Base-by-base conservation (phyloP, 1,140 invertebrate species). In the Diachasma alloeum region DNA sequence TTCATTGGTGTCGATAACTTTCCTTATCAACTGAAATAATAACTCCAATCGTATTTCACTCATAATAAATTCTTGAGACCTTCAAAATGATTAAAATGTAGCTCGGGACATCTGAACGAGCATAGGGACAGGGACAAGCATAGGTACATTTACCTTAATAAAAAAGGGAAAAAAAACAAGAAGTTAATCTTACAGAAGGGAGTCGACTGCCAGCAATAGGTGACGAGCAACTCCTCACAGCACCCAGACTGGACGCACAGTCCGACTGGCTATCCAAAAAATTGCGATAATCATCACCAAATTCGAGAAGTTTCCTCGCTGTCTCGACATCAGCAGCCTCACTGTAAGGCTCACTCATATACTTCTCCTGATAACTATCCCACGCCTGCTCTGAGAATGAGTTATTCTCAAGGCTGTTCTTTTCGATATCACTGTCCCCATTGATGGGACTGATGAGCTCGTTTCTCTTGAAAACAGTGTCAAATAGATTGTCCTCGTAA, bases 291-390 rank as follows among this genome's bases (percentile, higher is more conserved):
- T 97, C 96, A 87, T 97, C 96, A 37, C 96, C 96, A 87, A 97
- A 97, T 83, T 97, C 95, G 71, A 97, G 87, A 13, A 97, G 89
- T 79, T 93, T 92, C 66, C 94, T 91, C 59, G 95, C 95, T 10
- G 94, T 93, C 87, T 97, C 96, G 10, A 95, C 93, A 86, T 97
- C 96, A 17, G 94, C 93, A n/a, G 94, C 93, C 89, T 97, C 96
- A 75, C 96, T 97, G 86, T 97, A 97, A 17, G 96, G 93, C 84
- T 97, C 96, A 75, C 96, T 97, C 86, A 96, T 93, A 86, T 97
- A 97, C 86, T 96, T 96, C 87, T 97, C 96, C 95, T 95, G 94
- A 90, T 95, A 95, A 85, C 94, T 94, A 86, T 95, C 94, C 94
- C 94, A 95, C 46, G 94, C 96, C 83, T 95, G 94, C 87, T 97